Evolutionary conservation across 1,140 invertebrate genomes (phyloP).

Genomic region (Branchinecta lindahli): DNA sequence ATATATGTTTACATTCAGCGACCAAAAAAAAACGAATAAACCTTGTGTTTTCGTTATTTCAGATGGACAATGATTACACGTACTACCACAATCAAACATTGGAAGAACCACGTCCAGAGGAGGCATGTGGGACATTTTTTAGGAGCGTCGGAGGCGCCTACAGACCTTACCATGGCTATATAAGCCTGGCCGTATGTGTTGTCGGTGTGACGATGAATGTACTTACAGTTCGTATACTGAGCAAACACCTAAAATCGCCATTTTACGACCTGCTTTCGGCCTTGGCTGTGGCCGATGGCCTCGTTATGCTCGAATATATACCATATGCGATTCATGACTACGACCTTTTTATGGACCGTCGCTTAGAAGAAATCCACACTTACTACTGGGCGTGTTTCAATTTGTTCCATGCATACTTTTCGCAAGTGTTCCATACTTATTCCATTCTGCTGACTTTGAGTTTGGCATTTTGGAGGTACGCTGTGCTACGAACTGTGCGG

Average conservation of each 20-base stretch:
- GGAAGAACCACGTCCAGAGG: not conserved
- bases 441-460: constrained; percentile 3
- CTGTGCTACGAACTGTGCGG: not conserved
- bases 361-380: not conserved
- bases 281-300: not conserved
- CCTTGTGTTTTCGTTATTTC: no score
- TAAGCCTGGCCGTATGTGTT: not conserved
- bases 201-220: not conserved
- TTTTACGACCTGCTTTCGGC: not conserved
- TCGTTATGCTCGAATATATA: not conserved
- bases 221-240: not conserved
- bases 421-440: constrained; percentile 3
- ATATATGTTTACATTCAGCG: no score
- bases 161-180: not conserved
- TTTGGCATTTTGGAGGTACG: not conserved
- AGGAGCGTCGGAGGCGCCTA: not conserved
- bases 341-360: not conserved
- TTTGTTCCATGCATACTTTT: not conserved
- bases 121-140: not conserved
- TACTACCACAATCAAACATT: no score
- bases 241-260: not conserved
- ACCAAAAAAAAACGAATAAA: no score
- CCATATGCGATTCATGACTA: not conserved
- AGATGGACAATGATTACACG: no score
- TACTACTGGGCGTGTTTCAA: not conserved